These are phyloP conservation scores for Monopis laevigella DNA, from an alignment of 2,888 invertebrate genomes.

Conservation along the genomic window DNA sequence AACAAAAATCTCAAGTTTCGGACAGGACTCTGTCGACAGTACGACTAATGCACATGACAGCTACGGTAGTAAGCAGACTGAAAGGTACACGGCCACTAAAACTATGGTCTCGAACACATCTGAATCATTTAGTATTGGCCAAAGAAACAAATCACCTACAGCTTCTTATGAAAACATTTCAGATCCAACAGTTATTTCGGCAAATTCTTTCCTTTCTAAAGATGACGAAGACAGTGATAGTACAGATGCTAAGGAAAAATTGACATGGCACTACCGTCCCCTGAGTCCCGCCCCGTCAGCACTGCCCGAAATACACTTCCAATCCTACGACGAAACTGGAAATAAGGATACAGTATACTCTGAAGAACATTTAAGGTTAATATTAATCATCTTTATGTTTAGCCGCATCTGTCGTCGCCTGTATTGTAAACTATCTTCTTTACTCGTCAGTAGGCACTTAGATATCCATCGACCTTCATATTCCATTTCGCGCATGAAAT, in stretches of 20 bases:
- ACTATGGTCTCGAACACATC: constrained; percentile 47
- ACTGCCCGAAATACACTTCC: constrained; percentile 58
- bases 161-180: constrained; percentile 45
- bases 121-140: constrained; percentile 50
- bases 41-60: constrained; percentile 41
- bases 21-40: constrained; percentile 54
- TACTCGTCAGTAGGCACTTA: constrained; percentile 32
- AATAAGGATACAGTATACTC: constrained; percentile 38
- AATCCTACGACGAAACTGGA: constrained; percentile 58
- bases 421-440: constrained; percentile 31
- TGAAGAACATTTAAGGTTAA: constrained; percentile 64
- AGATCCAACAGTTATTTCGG: constrained; percentile 33
- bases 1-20: constrained; percentile 63
- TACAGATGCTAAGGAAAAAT: constrained; percentile 38
- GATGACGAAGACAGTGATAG: constrained; percentile 24
- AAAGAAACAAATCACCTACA: constrained; percentile 51
- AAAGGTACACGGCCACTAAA: constrained; percentile 56
- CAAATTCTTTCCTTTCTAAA: constrained; percentile 26
- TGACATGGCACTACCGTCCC: constrained; percentile 57
- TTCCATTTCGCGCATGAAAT: constrained; percentile 33
- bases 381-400: constrained; percentile 35
- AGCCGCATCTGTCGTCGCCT: constrained; percentile 24
- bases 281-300: constrained; percentile 40
- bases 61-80: constrained; percentile 35
- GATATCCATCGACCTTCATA: constrained; percentile 19